Evolutionary conservation across 2,888 invertebrate species (phyloP), one percentile per base, ranked within the genome.

Genomic region (Patella pellucida): DNA sequence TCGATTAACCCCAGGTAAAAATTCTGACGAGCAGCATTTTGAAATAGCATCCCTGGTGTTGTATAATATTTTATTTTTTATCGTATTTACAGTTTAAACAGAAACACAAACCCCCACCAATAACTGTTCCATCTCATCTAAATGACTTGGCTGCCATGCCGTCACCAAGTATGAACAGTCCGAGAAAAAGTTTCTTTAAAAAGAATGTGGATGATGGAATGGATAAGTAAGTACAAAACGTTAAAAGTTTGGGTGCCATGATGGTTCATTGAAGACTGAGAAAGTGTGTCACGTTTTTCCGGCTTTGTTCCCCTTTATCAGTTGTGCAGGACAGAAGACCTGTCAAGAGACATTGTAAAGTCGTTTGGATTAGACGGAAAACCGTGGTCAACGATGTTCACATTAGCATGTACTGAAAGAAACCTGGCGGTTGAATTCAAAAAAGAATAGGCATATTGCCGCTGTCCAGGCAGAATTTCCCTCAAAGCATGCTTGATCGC

Each of bases 181-280:
- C 89, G 0, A 83, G 89, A 23, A 86, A 85, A 72, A 81, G 86
- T 23, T 93, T 96, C 85, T 95, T 96, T 87, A 96, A 96, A 92
- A 95, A 96, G 87, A 95, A 94, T 88, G 95, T 95, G 82, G 97
- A 96, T 91, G 97, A 97, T 90, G 97, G 96, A 84, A 95, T 97
- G 93, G 97, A 97, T 90, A 96, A 94, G 96, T 97, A 92, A 90
- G 93, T 78, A n/a, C 41, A 41, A 41, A 41, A 41, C 9, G 41
- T 41, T 41, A 41, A 51, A 52, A 19, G 23, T 68, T 52, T 67
- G 67, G n/a, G 14, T 51, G 16, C 23, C 52, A 14, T 15, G 3
- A 15, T 27, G 54, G 3, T 19, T 41, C 16, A 41, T 52, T 7
- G 16, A 41, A 41, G 41, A 9, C 9, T 9, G 41, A 41, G 31